These are phyloP conservation scores for Lordiphosa andalusiaca DNA, from an alignment of 2,888 invertebrate species.

Conservation along the genomic window DNA sequence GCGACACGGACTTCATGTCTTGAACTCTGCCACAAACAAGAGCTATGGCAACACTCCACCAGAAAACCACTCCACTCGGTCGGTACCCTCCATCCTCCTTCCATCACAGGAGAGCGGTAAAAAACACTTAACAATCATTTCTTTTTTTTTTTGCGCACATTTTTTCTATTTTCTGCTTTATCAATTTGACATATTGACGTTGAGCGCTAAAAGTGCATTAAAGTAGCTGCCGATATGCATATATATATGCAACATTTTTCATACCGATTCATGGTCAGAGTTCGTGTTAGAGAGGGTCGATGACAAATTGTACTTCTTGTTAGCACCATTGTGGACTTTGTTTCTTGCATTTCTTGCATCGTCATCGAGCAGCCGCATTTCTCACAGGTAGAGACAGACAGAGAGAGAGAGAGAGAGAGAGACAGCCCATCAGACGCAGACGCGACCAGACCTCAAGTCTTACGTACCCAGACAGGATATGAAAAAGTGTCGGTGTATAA, in stretches of 20 bases:
- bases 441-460: constrained; percentile 44
- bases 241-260: constrained; percentile 42
- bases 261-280: constrained; percentile 68
- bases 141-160: constrained; percentile 12
- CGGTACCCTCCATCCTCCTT: too few species aligned
- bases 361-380: constrained; percentile 36
- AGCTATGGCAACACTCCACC: constrained; percentile 25
- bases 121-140: constrained; percentile 61
- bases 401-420: constrained; percentile 39
- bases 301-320: constrained; percentile 62
- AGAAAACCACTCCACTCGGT: constrained; percentile 25
- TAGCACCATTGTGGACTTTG: constrained; percentile 23
- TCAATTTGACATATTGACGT: constrained; percentile 78
- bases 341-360: constrained; percentile 60
- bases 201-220: constrained; percentile 77
- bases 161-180: constrained; percentile 39
- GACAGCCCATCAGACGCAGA: constrained; percentile 53
- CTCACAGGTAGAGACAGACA: constrained; percentile 28
- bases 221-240: constrained; percentile 56
- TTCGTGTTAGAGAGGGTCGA: constrained; percentile 19
- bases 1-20: too few species aligned
- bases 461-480: constrained; percentile 59
- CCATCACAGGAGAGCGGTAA: background rate
- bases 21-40: constrained; percentile 3
- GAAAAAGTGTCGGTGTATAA: constrained; percentile 73